phyloP scores from a whole-genome alignment of 23 tunicate genomes.

The Diplosoma virens region DNA sequence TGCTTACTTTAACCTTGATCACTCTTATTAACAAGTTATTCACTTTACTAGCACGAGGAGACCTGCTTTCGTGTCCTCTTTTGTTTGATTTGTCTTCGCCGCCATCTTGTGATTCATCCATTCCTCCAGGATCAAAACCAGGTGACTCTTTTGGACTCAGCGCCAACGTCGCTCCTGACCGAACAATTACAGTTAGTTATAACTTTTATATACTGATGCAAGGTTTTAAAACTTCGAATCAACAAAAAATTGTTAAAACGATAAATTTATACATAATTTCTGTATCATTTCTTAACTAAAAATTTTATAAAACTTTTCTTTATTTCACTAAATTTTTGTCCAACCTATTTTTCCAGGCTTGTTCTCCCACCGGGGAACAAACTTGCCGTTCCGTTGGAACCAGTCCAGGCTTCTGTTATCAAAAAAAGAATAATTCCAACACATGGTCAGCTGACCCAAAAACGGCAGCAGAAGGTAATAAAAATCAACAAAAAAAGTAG shows the following conservation, averaged over 20 bases:
- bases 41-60: conserved; percentile 1
- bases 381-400: background rate
- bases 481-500: too few species aligned
- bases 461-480: conserved; percentile 1
- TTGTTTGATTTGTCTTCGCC: background rate
- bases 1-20: too few species aligned
- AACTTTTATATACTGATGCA: too few species aligned
- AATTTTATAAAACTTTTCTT: too few species aligned
- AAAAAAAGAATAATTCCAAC: background rate
- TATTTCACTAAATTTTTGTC: too few species aligned
- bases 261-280: too few species aligned
- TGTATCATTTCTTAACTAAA: too few species aligned
- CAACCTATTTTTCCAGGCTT: conserved; percentile 15
- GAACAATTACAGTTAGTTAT: conserved; percentile 24
- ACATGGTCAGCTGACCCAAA: conserved; percentile 23
- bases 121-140: conserved; percentile 16
- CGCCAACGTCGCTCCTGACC: conserved; percentile 20
- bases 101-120: conserved; percentile 10
- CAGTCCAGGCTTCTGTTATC: conserved; percentile 5
- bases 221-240: too few species aligned
- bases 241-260: too few species aligned
- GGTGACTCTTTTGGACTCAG: conserved; percentile 39
- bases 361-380: conserved; percentile 11
- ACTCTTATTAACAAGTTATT: too few species aligned
- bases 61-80: background rate